Conservation (phyloP, 2,888 invertebrate genomes). For the Vannuccia rotundouncinata region DNA sequence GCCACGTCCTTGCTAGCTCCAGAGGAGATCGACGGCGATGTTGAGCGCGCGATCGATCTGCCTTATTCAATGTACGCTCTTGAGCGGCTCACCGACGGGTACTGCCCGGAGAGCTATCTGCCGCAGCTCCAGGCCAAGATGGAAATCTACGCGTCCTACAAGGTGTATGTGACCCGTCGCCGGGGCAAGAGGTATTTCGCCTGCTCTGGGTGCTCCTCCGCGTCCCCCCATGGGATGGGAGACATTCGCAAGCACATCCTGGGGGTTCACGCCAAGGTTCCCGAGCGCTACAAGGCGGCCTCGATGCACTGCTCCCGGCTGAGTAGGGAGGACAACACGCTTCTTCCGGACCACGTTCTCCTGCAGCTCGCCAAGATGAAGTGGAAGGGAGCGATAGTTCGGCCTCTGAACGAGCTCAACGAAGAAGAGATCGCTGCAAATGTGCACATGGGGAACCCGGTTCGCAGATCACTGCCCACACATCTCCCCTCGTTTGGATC, state of each 20-base stretch:
- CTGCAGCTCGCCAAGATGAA: slow-evolving; percentile 39
- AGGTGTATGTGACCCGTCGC: slow-evolving; percentile 29
- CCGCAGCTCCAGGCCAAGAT: slow-evolving; percentile 29
- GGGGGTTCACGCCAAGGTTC: slow-evolving; percentile 38
- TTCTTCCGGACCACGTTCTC: slow-evolving; percentile 35
- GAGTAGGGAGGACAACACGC: slow-evolving; percentile 33
- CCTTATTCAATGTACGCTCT: slow-evolving; percentile 31
- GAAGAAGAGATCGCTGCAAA: not conserved
- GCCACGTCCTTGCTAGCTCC: not conserved
- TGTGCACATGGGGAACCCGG: not conserved
- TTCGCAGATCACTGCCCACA: not conserved
- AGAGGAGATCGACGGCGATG: slow-evolving; percentile 20
- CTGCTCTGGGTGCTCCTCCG: slow-evolving; percentile 35
- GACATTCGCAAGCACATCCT: slow-evolving; percentile 40
- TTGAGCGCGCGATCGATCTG: slow-evolving; percentile 28
- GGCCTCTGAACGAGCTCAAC: slow-evolving; percentile 21
- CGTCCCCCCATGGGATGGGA: slow-evolving; percentile 39
- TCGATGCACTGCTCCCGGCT: slow-evolving; percentile 32
- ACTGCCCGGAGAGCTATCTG: slow-evolving; percentile 12
- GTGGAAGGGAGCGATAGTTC: slow-evolving; percentile 38
- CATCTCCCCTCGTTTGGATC: not conserved
- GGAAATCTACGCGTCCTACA: slow-evolving; percentile 33
- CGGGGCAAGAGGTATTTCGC: slow-evolving; percentile 14
- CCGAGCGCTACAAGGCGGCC: slow-evolving; percentile 37
- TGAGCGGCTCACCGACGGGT: not conserved